Conservation (phyloP, 1,140 invertebrate species). For the Diprion similis region DNA sequence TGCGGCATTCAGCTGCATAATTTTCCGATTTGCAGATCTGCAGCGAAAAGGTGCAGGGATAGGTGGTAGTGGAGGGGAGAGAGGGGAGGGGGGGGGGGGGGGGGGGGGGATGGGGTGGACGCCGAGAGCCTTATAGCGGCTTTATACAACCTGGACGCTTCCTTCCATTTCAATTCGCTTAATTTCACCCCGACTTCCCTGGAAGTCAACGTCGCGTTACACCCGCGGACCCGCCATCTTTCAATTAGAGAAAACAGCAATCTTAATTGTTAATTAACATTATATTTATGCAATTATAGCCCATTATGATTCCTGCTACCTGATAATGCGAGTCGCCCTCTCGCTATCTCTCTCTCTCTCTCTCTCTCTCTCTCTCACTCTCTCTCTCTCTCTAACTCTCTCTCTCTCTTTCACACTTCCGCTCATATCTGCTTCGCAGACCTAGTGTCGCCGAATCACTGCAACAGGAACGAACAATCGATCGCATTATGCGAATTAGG, state of each 20-base stretch:
- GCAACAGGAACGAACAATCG: constrained; percentile 32
- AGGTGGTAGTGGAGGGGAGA: neutral
- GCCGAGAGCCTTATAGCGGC: constrained; percentile 15
- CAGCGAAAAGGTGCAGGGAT: constrained; percentile 18
- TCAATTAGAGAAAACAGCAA: constrained; percentile 51
- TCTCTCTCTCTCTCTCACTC: neutral
- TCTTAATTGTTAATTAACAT: constrained; percentile 57
- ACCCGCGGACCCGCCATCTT: constrained; percentile 25
- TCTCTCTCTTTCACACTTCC: too few species aligned
- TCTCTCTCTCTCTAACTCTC: too few species aligned
- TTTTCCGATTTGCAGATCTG: constrained; percentile 43
- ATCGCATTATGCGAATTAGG: constrained; percentile 41
- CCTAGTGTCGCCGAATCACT: constrained; percentile 24
- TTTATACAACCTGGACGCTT: constrained; percentile 1
- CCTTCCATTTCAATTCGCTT: constrained; percentile 4
- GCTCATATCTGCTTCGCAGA: too few species aligned
- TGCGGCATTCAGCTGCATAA: constrained; percentile 34
- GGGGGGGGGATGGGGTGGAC: constrained; percentile 8
- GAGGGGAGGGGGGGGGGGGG: constrained; percentile 32
- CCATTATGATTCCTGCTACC: constrained; percentile 44
- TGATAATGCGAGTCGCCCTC: constrained; percentile 35
- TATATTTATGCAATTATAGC: constrained; percentile 54
- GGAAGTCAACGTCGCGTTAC: neutral
- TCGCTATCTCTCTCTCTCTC: neutral
- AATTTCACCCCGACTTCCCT: constrained; percentile 8